phyloP scores from a whole-genome alignment of 2,888 invertebrate species.

The Dorcus parallelipipedus region DNA sequence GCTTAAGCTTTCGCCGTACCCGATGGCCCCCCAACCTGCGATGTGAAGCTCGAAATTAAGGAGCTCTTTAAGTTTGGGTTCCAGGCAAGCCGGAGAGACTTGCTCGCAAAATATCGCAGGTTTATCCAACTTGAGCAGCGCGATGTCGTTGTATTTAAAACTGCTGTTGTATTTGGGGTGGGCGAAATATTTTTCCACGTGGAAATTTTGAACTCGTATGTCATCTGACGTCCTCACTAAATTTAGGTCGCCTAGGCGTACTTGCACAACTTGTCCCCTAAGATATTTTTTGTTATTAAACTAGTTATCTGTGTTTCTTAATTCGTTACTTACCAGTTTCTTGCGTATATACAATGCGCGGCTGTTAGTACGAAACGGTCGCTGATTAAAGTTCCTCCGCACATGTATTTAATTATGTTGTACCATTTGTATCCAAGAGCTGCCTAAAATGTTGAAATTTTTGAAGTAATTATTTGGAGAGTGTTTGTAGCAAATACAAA shows the following conservation, averaged over 20 bases:
- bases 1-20: conserved; percentile 32
- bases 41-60: not conserved
- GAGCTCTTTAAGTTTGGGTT: not conserved
- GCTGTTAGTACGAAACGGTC: conserved; percentile 63
- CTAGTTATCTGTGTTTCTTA: not conserved
- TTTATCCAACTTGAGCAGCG: conserved; percentile 46
- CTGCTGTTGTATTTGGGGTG: conserved; percentile 47
- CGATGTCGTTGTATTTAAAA: conserved; percentile 52
- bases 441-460: conserved; percentile 27
- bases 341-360: conserved; percentile 56
- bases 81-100: conserved; percentile 50
- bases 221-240: conserved; percentile 32
- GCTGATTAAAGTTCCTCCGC: conserved; percentile 66
- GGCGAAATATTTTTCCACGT: conserved; percentile 37
- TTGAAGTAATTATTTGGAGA: not conserved
- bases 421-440: conserved; percentile 36
- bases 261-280: conserved; percentile 5
- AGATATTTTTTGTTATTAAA: not conserved
- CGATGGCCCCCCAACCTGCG: conserved; percentile 54
- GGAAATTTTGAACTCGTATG: conserved; percentile 35
- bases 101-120: conserved; percentile 41
- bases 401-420: conserved; percentile 50
- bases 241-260: conserved; percentile 49
- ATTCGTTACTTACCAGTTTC: conserved; percentile 24
- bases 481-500: no score